Percentiles rank a stretch among this genome's conserved stretches.
Conservation (phyloP, 2,113 vertebrate genomes). For the Raja brachyura region DNA sequence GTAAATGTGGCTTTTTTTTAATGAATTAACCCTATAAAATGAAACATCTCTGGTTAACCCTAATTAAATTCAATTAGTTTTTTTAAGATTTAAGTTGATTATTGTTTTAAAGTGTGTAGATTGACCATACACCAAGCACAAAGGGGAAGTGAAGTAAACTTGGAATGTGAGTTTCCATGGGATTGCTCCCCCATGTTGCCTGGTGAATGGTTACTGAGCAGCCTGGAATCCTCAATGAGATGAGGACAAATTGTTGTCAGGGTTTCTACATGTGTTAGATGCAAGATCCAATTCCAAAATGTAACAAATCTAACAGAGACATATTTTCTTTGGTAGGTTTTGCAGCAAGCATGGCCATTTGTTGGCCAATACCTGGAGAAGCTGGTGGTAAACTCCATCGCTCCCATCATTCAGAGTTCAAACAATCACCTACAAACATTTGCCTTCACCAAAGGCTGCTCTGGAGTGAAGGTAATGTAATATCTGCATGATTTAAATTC, state of each 20-base stretch:
- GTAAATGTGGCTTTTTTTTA: background rate
- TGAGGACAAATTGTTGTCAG: background rate
- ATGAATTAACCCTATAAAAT: background rate
- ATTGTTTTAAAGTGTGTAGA: background rate
- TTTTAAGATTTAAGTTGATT: background rate
- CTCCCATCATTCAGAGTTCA: conserved; percentile 68
- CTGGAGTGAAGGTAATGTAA: conserved; percentile 62
- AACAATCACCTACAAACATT: conserved; percentile 80
- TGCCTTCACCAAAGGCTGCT: conserved; percentile 72
- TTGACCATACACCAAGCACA: background rate
- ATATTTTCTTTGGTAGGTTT: conserved; percentile 55
- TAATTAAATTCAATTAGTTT: background rate
- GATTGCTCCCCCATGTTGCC: background rate
- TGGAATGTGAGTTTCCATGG: background rate
- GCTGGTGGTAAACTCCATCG: conserved; percentile 66
- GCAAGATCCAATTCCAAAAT: background rate
- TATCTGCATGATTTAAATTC: background rate
- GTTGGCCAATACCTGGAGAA: conserved; percentile 81
- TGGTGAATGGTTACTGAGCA: background rate
- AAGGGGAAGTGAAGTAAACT: background rate
- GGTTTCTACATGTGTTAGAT: background rate
- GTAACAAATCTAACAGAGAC: background rate
- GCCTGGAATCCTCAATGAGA: background rate
- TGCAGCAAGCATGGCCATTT: conserved; percentile 86
- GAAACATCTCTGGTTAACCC: background rate